A percentile compares a stretch with the other conserved stretches of the same genome.
These are phyloP conservation scores for Danionella cerebrum DNA, from an alignment of 2,113 vertebrate species.

Conservation along the genomic window DNA sequence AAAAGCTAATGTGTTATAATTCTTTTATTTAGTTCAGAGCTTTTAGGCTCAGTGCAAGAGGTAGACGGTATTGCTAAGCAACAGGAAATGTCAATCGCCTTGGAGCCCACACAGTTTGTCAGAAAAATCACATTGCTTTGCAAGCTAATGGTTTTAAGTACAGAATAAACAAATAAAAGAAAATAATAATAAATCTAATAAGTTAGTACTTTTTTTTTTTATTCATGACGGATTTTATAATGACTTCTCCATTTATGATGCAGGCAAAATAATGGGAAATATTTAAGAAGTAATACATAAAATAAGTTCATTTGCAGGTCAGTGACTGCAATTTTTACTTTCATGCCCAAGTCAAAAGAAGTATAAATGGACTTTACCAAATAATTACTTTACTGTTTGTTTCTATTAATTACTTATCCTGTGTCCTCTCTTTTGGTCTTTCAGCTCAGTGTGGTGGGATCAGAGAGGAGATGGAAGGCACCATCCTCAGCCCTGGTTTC, in stretches of 20 bases:
- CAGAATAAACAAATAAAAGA: too few species aligned
- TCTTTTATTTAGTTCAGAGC: slow-evolving; percentile 1
- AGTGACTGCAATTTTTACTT: slow-evolving; percentile 4
- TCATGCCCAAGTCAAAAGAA: not conserved
- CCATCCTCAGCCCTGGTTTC: slow-evolving; percentile 95
- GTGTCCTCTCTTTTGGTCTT: not conserved
- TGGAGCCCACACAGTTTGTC: not conserved
- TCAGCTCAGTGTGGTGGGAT: slow-evolving; percentile 91
- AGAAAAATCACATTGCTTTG: not conserved
- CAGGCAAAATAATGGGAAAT: not conserved
- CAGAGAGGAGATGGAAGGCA: slow-evolving; percentile 86
- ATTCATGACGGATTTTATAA: too few species aligned
- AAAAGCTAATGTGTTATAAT: not conserved
- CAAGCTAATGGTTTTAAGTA: too few species aligned
- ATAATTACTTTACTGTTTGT: not conserved
- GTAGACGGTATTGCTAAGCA: not conserved
- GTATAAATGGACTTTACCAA: not conserved
- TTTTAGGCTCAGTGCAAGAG: not conserved
- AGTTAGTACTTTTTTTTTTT: not conserved
- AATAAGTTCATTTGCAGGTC: not conserved
- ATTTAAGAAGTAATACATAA: not conserved
- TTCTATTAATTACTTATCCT: not conserved
- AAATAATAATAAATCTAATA: too few species aligned
- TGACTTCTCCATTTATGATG: not conserved
- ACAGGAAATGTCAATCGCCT: not conserved